phyloP scores from a whole-genome alignment of 2,888 invertebrate species.

The Galeopsomyia nigrocyanea region DNA sequence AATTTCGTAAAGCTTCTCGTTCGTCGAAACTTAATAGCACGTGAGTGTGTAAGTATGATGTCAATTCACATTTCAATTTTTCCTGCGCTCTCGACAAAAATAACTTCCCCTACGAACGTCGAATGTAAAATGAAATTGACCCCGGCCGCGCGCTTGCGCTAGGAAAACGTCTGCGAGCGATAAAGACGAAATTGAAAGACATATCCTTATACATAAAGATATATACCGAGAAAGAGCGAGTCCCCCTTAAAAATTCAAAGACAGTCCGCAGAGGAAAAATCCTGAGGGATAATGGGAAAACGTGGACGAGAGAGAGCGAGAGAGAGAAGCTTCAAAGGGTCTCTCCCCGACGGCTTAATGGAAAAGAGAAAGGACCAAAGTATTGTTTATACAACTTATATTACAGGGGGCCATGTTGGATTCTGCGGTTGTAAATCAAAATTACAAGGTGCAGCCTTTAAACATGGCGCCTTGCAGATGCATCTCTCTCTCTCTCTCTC shows the following conservation, averaged over 20 bases:
- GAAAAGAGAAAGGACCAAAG: conserved; percentile 43
- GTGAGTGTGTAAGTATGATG: no score
- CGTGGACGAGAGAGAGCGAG: conserved; percentile 34
- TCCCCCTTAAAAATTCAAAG: conserved; percentile 14
- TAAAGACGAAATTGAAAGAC: not conserved
- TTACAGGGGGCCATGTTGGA: conserved; percentile 59
- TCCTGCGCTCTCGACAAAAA: no score
- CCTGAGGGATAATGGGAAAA: conserved; percentile 1
- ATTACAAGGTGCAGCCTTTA: conserved; percentile 59
- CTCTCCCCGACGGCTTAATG: conserved; percentile 38
- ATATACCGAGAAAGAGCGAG: not conserved
- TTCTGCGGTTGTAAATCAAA: conserved; percentile 60
- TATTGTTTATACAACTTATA: not conserved
- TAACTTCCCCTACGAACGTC: no score
- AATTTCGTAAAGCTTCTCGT: no score
- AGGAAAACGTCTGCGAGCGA: no score
- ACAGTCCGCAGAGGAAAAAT: conserved; percentile 18
- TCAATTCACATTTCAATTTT: no score
- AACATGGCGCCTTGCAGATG: conserved; percentile 25
- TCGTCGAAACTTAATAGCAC: no score
- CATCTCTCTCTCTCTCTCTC: not conserved
- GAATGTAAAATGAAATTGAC: no score
- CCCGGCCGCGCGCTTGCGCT: no score
- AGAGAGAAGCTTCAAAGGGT: conserved; percentile 45
- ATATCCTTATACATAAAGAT: not conserved